phyloP scores from a whole-genome alignment of 2,888 invertebrate species.

The Amiota mariae region DNA sequence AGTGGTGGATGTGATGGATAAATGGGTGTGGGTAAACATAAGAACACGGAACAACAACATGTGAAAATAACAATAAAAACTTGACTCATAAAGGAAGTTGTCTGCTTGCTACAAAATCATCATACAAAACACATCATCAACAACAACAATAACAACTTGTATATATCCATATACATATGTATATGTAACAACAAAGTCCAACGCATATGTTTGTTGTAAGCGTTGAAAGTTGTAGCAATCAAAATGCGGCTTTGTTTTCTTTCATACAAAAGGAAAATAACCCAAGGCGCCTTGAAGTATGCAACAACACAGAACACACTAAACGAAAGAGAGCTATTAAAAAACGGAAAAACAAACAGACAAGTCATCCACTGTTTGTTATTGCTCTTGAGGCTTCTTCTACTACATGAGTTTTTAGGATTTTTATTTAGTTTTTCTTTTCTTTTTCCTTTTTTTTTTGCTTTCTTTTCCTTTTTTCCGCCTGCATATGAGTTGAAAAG shows the following conservation, averaged over 20 bases:
- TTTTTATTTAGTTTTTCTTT: too few species aligned
- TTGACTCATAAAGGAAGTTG: slow-evolving; percentile 16
- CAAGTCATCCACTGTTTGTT: slow-evolving; percentile 6
- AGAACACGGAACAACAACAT: not conserved
- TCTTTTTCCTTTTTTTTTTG: too few species aligned
- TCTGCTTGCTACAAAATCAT: slow-evolving; percentile 6
- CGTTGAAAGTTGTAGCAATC: not conserved
- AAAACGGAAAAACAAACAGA: slow-evolving; percentile 5
- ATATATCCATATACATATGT: too few species aligned
- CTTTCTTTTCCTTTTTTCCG: too few species aligned
- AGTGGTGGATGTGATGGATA: too few species aligned
- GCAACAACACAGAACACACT: slow-evolving; percentile 3
- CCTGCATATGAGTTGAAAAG: too few species aligned
- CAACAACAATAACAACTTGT: slow-evolving; percentile 1
- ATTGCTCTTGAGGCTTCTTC: slow-evolving; percentile 1
- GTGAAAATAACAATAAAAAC: slow-evolving; percentile 5
- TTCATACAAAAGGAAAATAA: slow-evolving; percentile 13
- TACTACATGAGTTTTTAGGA: too few species aligned
- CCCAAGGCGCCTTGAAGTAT: slow-evolving; percentile 23
- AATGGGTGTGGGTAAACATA: too few species aligned
- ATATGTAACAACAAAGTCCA: not conserved
- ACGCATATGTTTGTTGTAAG: slow-evolving; percentile 3
- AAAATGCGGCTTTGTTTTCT: slow-evolving; percentile 6
- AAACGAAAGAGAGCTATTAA: slow-evolving; percentile 4
- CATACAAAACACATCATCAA: not conserved